Evolutionary conservation across 2,888 invertebrate species (phyloP).

Genomic region (Sympetrum striolatum): DNA sequence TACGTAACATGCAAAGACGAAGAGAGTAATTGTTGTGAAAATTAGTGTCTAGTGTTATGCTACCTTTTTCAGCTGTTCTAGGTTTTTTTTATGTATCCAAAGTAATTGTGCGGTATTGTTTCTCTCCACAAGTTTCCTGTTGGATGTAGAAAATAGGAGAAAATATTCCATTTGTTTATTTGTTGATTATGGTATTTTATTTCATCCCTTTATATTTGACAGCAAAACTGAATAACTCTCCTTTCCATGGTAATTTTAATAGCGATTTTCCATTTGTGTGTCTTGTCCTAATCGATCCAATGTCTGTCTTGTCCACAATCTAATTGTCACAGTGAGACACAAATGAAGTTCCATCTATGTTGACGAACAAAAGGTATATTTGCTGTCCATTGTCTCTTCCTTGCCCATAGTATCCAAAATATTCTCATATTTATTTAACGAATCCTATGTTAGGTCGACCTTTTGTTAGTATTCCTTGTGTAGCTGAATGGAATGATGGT

Average conservation of each 20-base stretch:
- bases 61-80: background rate
- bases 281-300: background rate
- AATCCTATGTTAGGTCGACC: conserved; percentile 15
- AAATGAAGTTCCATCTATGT: background rate
- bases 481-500: background rate
- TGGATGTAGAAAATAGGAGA: conserved; percentile 20
- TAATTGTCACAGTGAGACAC: background rate
- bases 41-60: conserved; percentile 30
- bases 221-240: background rate
- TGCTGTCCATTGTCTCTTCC: background rate
- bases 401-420: background rate
- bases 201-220: background rate
- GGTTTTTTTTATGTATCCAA: background rate
- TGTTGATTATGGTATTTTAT: background rate
- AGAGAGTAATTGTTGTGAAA: background rate
- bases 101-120: background rate
- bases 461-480: background rate
- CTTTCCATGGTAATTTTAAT: background rate
- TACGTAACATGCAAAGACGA: conserved; percentile 24
- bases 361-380: background rate
- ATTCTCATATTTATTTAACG: background rate
- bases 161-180: background rate
- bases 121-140: background rate
- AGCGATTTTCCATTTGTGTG: background rate
- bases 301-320: background rate